Percentiles rank a stretch among this genome's conserved stretches.
These are phyloP conservation scores for Tragelaphus buxtoni DNA, from an alignment of 2,113 vertebrate species.

Conservation along the genomic window DNA sequence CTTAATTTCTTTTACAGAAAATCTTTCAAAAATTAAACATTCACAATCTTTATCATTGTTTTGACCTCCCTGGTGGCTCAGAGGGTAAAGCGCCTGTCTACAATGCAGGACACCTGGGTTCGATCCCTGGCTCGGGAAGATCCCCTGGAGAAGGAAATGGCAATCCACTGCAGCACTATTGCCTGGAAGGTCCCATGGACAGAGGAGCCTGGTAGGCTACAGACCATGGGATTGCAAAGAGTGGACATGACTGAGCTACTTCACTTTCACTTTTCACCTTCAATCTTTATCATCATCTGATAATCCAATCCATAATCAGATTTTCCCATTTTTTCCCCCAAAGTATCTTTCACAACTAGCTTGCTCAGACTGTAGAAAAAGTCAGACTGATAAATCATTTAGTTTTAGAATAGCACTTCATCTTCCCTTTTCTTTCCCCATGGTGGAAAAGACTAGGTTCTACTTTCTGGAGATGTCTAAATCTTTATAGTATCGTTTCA, in stretches of 20 bases:
- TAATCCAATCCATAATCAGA: background rate
- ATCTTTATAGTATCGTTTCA: background rate
- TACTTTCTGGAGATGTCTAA: background rate
- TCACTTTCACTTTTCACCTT: too few relatives aligned
- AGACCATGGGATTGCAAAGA: too few relatives aligned
- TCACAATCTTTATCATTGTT: background rate
- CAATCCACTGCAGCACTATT: too few relatives aligned
- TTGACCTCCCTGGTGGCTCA: too few relatives aligned
- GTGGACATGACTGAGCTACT: too few relatives aligned
- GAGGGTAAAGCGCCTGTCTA: too few relatives aligned
- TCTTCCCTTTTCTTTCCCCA: background rate
- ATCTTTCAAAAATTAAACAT: background rate
- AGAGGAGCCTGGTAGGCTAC: too few relatives aligned
- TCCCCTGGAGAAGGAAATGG: too few relatives aligned
- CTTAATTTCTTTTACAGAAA: background rate
- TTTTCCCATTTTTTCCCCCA: background rate
- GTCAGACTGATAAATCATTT: background rate
- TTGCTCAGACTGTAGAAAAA: background rate
- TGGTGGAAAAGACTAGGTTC: background rate
- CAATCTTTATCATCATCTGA: background rate
- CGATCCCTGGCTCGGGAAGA: too few relatives aligned
- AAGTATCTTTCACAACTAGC: background rate
- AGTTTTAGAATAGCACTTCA: background rate
- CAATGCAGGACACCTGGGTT: too few relatives aligned
- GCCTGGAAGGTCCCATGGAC: too few relatives aligned